Conservation (phyloP, 1,140 invertebrate genomes). For the Piezodorus guildinii region DNA sequence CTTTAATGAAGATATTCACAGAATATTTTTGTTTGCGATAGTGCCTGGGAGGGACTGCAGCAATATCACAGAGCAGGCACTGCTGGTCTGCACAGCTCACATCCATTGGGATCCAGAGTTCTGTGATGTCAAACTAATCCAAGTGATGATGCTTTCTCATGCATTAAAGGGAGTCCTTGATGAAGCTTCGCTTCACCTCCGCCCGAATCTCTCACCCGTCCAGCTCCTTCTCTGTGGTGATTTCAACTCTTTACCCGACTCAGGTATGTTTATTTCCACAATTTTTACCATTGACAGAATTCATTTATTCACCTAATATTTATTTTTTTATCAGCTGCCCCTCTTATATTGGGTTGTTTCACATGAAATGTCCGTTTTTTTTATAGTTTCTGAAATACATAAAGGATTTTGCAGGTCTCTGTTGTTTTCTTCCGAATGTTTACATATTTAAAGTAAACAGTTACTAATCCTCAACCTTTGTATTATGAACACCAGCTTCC, state of each 20-base stretch:
- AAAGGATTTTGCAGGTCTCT: too few relatives aligned
- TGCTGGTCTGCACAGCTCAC: slow-evolving; percentile 94
- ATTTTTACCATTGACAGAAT: too few relatives aligned
- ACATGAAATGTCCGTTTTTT: too few relatives aligned
- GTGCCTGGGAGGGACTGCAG: neutral
- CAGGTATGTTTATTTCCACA: slow-evolving; percentile 46
- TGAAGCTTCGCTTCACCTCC: slow-evolving; percentile 49
- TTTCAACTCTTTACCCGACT: slow-evolving; percentile 96
- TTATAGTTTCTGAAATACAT: too few relatives aligned
- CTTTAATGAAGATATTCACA: too few relatives aligned
- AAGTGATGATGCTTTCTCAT: slow-evolving; percentile 94
- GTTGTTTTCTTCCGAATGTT: too few relatives aligned
- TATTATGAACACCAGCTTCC: too few relatives aligned
- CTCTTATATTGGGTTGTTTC: neutral
- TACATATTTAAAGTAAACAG: too few relatives aligned
- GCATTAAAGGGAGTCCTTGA: slow-evolving; percentile 77
- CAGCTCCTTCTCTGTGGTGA: slow-evolving; percentile 94
- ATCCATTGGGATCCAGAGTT: slow-evolving; percentile 99
- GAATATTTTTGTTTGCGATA: neutral
- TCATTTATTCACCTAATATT: too few relatives aligned
- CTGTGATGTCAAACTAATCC: slow-evolving; percentile 99
- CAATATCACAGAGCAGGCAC: slow-evolving; percentile 45
- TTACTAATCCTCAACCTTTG: too few relatives aligned
- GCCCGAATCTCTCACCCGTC: slow-evolving; percentile 66
- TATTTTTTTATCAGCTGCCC: too few relatives aligned